A percentile compares a stretch with the other conserved stretches of the same genome.
Evolutionary conservation across 2,888 invertebrate genomes (phyloP).

Genomic region (Meteorus colon): DNA sequence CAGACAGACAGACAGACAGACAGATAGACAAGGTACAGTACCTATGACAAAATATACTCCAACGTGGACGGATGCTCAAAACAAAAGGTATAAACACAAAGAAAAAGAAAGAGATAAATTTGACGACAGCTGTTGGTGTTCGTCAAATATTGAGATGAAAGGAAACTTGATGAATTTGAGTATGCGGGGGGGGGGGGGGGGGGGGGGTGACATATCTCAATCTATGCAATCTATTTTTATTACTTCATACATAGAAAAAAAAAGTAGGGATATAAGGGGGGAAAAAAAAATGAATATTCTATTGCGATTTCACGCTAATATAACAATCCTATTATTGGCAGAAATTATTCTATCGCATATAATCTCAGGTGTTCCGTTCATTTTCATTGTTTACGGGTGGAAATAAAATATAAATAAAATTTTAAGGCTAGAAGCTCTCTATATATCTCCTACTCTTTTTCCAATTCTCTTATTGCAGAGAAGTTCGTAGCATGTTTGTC

Average conservation of each 20-base stretch:
- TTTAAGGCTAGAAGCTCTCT: not conserved
- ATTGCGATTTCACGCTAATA: not conserved
- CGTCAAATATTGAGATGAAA: not conserved
- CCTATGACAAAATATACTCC: conserved; percentile 46
- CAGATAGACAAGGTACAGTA: conserved; percentile 40
- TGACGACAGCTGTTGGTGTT: not conserved
- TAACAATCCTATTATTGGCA: conserved; percentile 4
- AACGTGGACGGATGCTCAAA: not conserved
- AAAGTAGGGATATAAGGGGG: conserved; percentile 43
- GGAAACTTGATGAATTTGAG: not conserved
- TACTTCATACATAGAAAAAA: conserved; percentile 64
- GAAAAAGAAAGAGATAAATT: conserved; percentile 7
- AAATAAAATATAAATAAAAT: not conserved
- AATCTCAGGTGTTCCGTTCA: conserved; percentile 25
- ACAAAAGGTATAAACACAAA: conserved; percentile 12
- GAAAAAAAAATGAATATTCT: conserved; percentile 43
- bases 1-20: conserved; percentile 7
- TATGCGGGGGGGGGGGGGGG: not conserved
- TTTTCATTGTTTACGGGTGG: not conserved
- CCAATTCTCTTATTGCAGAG: not conserved
- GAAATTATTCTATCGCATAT: conserved; percentile 1
- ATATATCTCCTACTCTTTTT: not conserved
- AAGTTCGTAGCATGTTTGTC: not conserved
- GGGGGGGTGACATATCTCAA: conserved; percentile 64
- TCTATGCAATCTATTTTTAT: conserved; percentile 73